Percentiles rank a stretch among this genome's conserved stretches.
phyloP scores from a whole-genome alignment of 2,797 vertebrate genomes.

The Sarcophilus harrisii region DNA sequence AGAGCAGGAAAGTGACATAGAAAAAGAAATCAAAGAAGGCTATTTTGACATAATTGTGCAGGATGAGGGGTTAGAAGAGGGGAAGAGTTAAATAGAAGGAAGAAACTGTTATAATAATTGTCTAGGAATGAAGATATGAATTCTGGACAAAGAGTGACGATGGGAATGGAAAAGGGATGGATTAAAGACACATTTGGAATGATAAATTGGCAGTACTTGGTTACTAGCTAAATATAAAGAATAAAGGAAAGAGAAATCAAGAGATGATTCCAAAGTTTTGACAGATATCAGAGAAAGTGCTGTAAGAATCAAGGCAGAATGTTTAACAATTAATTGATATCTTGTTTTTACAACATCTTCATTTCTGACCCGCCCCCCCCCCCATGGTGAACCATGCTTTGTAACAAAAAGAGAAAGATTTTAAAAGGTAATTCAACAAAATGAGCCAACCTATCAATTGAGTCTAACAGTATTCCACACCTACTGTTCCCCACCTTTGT shows the following conservation, averaged over 20 bases:
- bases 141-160: not conserved
- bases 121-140: not conserved
- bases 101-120: not conserved
- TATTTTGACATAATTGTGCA: not conserved
- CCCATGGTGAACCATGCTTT: not conserved
- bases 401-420: not conserved
- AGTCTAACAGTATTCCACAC: not conserved
- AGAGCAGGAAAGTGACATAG: not conserved
- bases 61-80: not conserved
- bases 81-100: not conserved
- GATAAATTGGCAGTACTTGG: not conserved
- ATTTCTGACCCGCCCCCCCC: not conserved
- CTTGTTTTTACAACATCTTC: not conserved
- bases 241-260: not conserved
- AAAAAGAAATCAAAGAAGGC: not conserved
- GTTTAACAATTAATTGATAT: not conserved
- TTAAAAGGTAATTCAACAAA: not conserved
- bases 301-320: not conserved
- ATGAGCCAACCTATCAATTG: not conserved
- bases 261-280: not conserved
- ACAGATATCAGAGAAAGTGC: not conserved
- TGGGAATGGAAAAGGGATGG: not conserved
- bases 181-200: not conserved
- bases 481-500: not conserved
- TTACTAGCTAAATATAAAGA: not conserved